A percentile compares a stretch with the other conserved stretches of the same genome.
These are phyloP conservation scores for Gallirallus australis DNA, from an alignment of 2,797 vertebrate genomes.

Conservation along the genomic window DNA sequence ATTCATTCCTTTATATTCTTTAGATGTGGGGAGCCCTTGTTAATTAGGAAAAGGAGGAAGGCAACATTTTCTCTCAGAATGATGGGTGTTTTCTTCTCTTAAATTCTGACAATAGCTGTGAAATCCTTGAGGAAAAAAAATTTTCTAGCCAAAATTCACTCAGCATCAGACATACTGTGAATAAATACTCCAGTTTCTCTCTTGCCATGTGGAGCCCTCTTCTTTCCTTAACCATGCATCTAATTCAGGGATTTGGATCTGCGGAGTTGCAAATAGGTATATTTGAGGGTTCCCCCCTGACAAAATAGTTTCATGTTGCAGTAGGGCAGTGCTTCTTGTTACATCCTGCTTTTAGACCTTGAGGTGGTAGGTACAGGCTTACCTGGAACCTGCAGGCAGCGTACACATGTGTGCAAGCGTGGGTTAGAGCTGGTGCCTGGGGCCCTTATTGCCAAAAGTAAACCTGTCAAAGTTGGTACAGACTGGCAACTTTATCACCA, in stretches of 20 bases:
- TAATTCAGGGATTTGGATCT: not conserved
- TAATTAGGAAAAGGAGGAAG: conserved; percentile 27
- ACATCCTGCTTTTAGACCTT: not conserved
- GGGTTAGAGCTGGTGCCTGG: not conserved
- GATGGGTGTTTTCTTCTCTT: conserved; percentile 26
- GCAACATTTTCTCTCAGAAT: not conserved
- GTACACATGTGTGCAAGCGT: not conserved
- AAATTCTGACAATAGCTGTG: conserved; percentile 41
- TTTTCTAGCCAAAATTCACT: conserved; percentile 21
- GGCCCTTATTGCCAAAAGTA: not conserved
- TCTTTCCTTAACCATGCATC: conserved; percentile 19
- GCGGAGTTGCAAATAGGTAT: not conserved
- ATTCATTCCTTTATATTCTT: not conserved
- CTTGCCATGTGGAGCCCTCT: conserved; percentile 5
- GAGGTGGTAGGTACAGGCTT: not conserved
- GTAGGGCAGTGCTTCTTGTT: not conserved
- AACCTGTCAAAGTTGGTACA: not conserved
- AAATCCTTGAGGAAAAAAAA: conserved; percentile 22
- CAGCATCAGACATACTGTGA: conserved; percentile 16
- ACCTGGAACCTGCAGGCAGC: not conserved
- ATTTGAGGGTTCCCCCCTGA: not conserved
- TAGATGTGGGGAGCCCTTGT: not conserved
- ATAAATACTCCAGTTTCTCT: conserved; percentile 19
- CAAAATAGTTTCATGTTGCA: not conserved
- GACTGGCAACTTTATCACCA: not conserved